Base-by-base conservation (phyloP, 2,888 invertebrate species). In the Caenorhabditis sp. region DNA sequence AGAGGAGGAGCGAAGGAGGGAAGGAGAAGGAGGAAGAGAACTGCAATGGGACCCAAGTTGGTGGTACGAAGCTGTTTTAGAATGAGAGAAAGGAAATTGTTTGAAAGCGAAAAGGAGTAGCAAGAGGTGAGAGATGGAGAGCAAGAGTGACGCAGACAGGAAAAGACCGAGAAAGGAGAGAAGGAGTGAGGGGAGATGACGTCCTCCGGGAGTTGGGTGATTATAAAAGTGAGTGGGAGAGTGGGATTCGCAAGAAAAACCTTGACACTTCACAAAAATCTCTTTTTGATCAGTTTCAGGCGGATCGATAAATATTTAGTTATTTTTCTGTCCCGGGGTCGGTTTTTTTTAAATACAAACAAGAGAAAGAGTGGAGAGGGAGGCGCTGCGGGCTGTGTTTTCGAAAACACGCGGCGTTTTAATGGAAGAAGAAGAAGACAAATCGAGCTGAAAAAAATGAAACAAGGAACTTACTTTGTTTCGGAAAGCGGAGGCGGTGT, bases 391-490 rank as follows among this genome's bases (percentile, higher is more conserved):
- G 24, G 18, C 15, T 11, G 4, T 55, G 56, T 68, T 68, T 68
- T 60, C 26, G 67, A 50, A 69, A 67, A 58, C 58, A 58, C 3
- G 35, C 13, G 6, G 6, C 26, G 55, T 55, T 55, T 55, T 32
- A 58, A 58, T 58, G 32, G 32, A 32, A 32, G 35, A 35, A 53
- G 32, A 32, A 32, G 35, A 35, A 53, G 53, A 47, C 47, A 18
- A 47, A 20, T 47, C 51, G 51, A 53, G 51, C 51, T 53, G 51
- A 67, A 67, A 44, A 55, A 26, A 24, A 64, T 47, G 35, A 44
- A 47, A 68, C 68, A 50, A 35, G 35, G 35, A 70, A 70, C 70
- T 61, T 35, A 70, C 70, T 44, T 61, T 28, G 13, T n/a, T n/a
- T n/a, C n/a, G n/a, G n/a, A 28, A 20, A 26, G 5, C 13, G 4